These are phyloP conservation scores for Dryocosmus kuriphilus DNA, from an alignment of 2,888 invertebrate genomes.

Conservation along the genomic window DNA sequence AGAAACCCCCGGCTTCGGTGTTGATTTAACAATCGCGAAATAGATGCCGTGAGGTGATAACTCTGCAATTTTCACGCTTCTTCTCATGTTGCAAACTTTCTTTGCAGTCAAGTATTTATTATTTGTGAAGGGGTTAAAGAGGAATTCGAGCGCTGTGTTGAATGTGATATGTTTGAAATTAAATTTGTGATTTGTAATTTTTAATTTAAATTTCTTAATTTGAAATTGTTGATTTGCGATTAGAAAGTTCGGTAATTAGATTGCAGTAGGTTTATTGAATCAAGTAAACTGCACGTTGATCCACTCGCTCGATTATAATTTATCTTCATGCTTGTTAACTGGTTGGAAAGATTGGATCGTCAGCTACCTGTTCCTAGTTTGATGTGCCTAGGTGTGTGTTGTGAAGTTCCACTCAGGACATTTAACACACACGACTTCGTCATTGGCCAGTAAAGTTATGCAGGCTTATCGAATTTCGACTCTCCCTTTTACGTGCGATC, in stretches of 20 bases:
- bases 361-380: slow-evolving; percentile 34
- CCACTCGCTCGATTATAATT: slow-evolving; percentile 18
- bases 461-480: slow-evolving; percentile 29
- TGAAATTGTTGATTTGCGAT: neutral
- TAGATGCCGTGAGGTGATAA: slow-evolving; percentile 12
- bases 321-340: slow-evolving; percentile 36
- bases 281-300: slow-evolving; percentile 18
- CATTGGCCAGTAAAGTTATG: neutral
- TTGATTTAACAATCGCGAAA: slow-evolving; percentile 33
- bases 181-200: too few species aligned
- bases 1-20: neutral
- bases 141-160: too few species aligned
- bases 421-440: slow-evolving; percentile 37
- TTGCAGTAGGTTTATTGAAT: slow-evolving; percentile 9
- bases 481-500: slow-evolving; percentile 16
- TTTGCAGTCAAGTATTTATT: slow-evolving; percentile 14
- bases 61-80: slow-evolving; percentile 18
- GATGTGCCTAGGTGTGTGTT: slow-evolving; percentile 4
- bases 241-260: neutral
- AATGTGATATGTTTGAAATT: too few species aligned
- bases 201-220: too few species aligned
- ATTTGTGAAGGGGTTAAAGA: neutral
- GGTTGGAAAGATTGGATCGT: slow-evolving; percentile 29
- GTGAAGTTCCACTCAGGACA: slow-evolving; percentile 2
- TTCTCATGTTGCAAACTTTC: slow-evolving; percentile 24